Evolutionary conservation across 1,140 invertebrate genomes (phyloP), one percentile per base, ranked within the genome.

Genomic region (Trypoxylus dichotomus): DNA sequence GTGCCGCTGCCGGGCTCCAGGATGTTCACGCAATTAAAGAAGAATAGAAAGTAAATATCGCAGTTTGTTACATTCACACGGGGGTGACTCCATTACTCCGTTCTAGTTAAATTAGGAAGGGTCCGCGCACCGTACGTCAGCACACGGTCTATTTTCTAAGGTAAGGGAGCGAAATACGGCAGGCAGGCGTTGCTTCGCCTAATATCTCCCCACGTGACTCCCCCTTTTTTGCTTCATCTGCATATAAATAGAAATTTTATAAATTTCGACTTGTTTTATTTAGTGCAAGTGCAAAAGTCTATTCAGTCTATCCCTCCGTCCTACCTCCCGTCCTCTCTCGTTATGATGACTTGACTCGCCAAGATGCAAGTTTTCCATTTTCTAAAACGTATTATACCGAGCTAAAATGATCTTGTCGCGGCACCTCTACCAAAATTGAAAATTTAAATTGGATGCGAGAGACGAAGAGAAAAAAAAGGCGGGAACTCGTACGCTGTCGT

Each of bases 241-340:
- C 60, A 68, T 68, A 68, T 68, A 68, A 68, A 68, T 68, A 68
- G 60, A 68, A 68, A 68, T 68, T 68, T 68, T 68, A 68, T 68
- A 68, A 68, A 68, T 68, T 68, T 68, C 21, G 21, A 68, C 60
- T 68, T 68, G 27, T 68, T 68, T 68, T 68, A 68, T 68, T 68
- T 68, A 27, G 27, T 68, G 60, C 60, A 68, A 68, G 60, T 68
- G 27, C 60, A 29, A 29, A 68, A 24, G 21, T 29, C 60, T 25
- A 25, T 68, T 68, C 60, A 15, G 21, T 27, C 19, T 24, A 3
- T 24, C 21, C 60, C 24, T n/a, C 15, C 47, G 24, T 8, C 10
- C 32, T 37, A 37, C 5, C 32, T 37, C 32, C 1, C 32, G 5
- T 5, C 10, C 10, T 37, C 32, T 37, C 32, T 37, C 32, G 32